Conservation (phyloP, 2,113 vertebrate genomes). For the Anser brachyrhynchus region DNA sequence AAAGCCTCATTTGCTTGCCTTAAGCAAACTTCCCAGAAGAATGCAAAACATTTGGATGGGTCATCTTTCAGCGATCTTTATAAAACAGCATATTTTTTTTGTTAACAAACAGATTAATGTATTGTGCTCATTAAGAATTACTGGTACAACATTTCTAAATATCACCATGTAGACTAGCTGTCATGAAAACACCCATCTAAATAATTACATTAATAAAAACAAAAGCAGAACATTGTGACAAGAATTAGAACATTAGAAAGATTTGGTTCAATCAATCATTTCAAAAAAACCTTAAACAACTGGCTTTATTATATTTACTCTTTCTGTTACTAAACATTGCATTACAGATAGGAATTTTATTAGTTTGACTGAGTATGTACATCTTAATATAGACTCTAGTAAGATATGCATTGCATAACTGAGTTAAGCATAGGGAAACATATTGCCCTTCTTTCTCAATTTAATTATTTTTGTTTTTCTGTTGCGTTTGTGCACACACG, state of each 20-base stretch:
- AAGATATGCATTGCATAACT: background rate
- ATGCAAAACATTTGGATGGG: background rate
- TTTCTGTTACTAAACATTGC: background rate
- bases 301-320: background rate
- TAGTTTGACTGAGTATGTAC: background rate
- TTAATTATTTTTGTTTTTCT: slow-evolving; percentile 6
- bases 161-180: background rate
- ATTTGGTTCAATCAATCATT: background rate
- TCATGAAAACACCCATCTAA: slow-evolving; percentile 21
- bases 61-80: slow-evolving; percentile 1
- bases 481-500: background rate
- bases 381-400: background rate
- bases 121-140: slow-evolving; percentile 2
- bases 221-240: slow-evolving; percentile 35
- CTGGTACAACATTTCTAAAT: slow-evolving; percentile 4
- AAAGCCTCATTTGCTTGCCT: background rate
- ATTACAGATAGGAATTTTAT: background rate
- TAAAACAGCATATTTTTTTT: background rate
- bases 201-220: background rate
- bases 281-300: background rate
- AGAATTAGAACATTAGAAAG: background rate
- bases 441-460: background rate
- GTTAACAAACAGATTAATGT: background rate
- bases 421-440: slow-evolving; percentile 11
- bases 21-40: background rate